Evolutionary conservation across 2,797 vertebrate species (phyloP).

Genomic region (Nyctibius grandis): DNA sequence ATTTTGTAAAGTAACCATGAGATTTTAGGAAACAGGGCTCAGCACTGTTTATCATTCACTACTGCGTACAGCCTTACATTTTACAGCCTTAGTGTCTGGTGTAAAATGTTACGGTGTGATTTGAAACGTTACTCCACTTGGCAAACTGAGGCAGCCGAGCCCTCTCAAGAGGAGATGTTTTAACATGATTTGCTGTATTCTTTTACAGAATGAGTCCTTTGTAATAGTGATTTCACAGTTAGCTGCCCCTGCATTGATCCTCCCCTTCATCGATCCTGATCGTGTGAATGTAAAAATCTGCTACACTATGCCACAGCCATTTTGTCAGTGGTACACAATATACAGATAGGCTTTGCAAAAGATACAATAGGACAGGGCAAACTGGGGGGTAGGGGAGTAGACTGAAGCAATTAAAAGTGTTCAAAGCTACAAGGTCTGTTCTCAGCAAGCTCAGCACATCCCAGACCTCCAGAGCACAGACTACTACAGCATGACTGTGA

Average conservation of each 20-base stretch:
- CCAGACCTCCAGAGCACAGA: background rate
- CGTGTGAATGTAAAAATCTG: background rate
- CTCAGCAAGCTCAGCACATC: constrained; percentile 1
- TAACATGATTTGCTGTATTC: background rate
- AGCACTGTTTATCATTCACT: background rate
- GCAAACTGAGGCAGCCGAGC: background rate
- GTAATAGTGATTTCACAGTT: constrained; percentile 14
- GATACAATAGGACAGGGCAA: background rate
- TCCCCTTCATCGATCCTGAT: no score
- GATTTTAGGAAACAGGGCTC: background rate
- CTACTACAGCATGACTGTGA: background rate
- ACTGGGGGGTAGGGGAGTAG: background rate
- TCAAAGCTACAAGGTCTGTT: background rate
- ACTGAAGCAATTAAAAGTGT: background rate
- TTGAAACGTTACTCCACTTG: background rate
- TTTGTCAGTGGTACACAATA: background rate
- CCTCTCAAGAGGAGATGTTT: background rate
- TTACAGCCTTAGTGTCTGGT: background rate
- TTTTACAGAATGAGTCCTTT: constrained; percentile 15
- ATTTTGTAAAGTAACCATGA: background rate
- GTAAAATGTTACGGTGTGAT: background rate
- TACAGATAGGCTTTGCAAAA: background rate
- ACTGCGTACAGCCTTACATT: background rate
- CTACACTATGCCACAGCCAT: background rate
- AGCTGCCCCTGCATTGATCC: background rate